A percentile compares a stretch with the other conserved stretches of the same genome.
phyloP scores from a whole-genome alignment of 2,888 invertebrate species.

The Molanna angustata region DNA sequence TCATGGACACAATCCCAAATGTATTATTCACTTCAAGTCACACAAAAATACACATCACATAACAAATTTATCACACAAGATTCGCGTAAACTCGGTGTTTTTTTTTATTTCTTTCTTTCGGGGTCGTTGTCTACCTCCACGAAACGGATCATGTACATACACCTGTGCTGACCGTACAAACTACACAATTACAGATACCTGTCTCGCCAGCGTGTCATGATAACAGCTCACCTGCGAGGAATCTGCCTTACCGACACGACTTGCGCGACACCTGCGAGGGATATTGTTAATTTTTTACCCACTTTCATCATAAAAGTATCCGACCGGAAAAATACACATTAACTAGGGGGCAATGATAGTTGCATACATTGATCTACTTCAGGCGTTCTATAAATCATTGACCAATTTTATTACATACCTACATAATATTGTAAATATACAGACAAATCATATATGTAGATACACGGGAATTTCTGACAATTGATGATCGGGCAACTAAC shows the following conservation, averaged over 20 bases:
- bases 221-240: slow-evolving; percentile 11
- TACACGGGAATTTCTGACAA: too few species aligned
- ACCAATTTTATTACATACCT: too few species aligned
- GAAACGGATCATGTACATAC: slow-evolving; percentile 3
- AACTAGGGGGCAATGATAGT: too few species aligned
- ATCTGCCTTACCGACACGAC: slow-evolving; percentile 18
- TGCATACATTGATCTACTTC: too few species aligned
- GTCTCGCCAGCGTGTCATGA: slow-evolving; percentile 24
- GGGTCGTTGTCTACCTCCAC: slow-evolving; percentile 6
- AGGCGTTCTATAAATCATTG: too few species aligned
- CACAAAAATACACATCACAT: slow-evolving; percentile 16
- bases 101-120: slow-evolving; percentile 3
- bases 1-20: slow-evolving; percentile 13
- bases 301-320: too few species aligned
- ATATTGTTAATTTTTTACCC: too few species aligned
- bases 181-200: slow-evolving; percentile 16
- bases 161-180: slow-evolving; percentile 24
- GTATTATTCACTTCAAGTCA: slow-evolving; percentile 14
- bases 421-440: too few species aligned
- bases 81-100: slow-evolving; percentile 12
- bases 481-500: too few species aligned
- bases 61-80: slow-evolving; percentile 20
- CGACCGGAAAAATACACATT: too few species aligned
- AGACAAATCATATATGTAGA: too few species aligned
- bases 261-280: too few species aligned